Percentiles rank a stretch among this genome's conserved stretches.
These are phyloP conservation scores for Diachasma alloeum DNA, from an alignment of 1,140 invertebrate species.

Conservation along the genomic window DNA sequence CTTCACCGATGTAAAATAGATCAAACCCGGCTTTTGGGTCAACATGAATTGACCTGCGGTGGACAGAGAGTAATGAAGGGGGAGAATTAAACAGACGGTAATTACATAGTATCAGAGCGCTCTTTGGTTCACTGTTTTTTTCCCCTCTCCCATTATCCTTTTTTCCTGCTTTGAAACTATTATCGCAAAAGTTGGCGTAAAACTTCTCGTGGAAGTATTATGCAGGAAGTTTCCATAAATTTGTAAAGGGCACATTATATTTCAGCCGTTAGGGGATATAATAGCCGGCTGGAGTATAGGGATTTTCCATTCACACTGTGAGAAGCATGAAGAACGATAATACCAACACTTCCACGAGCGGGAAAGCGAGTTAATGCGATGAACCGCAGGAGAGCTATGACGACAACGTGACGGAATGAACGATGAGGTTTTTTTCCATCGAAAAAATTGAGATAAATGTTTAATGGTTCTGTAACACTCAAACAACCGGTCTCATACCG, in stretches of 20 bases:
- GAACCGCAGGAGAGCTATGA: slow-evolving; percentile 1
- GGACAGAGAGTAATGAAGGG: background rate
- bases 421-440: background rate
- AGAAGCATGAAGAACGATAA: background rate
- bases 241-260: slow-evolving; percentile 31
- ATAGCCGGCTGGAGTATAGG: slow-evolving; percentile 26
- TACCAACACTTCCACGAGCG: background rate
- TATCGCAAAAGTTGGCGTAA: slow-evolving; percentile 23
- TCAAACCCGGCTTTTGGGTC: background rate
- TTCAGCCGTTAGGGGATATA: slow-evolving; percentile 28
- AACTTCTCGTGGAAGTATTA: slow-evolving; percentile 18
- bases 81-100: background rate
- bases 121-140: background rate
- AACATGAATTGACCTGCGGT: background rate
- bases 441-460: background rate
- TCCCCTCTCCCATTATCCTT: background rate
- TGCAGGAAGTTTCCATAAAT: slow-evolving; percentile 31
- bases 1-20: background rate
- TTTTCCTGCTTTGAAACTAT: background rate
- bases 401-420: slow-evolving; percentile 7
- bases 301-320: slow-evolving; percentile 29
- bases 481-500: background rate
- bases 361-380: background rate
- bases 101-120: background rate
- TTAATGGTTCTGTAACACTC: background rate